These are phyloP conservation scores for Zaprionus bogoriensis DNA, from an alignment of 2,888 invertebrate genomes.

Conservation along the genomic window DNA sequence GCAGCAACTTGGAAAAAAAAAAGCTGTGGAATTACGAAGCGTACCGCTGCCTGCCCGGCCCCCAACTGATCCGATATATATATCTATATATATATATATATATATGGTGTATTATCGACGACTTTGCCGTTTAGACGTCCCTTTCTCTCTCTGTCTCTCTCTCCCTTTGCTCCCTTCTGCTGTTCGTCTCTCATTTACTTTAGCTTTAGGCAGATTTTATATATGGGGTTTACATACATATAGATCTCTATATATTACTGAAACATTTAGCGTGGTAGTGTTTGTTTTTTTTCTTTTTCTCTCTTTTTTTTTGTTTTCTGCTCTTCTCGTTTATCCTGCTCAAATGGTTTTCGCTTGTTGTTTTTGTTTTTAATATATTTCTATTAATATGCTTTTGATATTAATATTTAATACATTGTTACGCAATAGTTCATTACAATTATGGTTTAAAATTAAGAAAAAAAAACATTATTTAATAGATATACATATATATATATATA, in stretches of 20 bases:
- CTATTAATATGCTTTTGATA: slow-evolving; percentile 72
- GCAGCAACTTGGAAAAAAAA: too few species aligned
- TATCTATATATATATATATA: neutral
- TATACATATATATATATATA: slow-evolving; percentile 22
- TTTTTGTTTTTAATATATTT: slow-evolving; percentile 50
- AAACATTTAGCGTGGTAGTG: slow-evolving; percentile 72
- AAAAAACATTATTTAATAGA: slow-evolving; percentile 48
- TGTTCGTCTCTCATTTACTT: slow-evolving; percentile 24
- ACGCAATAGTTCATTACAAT: slow-evolving; percentile 68
- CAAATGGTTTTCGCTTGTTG: slow-evolving; percentile 5
- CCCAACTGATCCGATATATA: too few species aligned
- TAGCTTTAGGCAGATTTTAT: slow-evolving; percentile 34
- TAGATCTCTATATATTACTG: slow-evolving; percentile 64
- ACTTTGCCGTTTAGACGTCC: neutral
- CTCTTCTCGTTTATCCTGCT: slow-evolving; percentile 4
- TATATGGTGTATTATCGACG: too few species aligned
- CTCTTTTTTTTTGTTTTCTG: slow-evolving; percentile 31
- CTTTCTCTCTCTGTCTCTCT: slow-evolving; percentile 10
- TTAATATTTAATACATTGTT: slow-evolving; percentile 74
- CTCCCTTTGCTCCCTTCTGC: slow-evolving; percentile 16
- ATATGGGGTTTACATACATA: slow-evolving; percentile 56
- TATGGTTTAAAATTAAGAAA: slow-evolving; percentile 63
- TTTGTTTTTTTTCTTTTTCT: slow-evolving; percentile 32
- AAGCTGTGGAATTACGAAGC: too few species aligned
- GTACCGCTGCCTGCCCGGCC: too few species aligned